A percentile compares a stretch with the other conserved stretches of the same genome.
Evolutionary conservation across 2,797 vertebrate species (phyloP).

Genomic region (Caiman crocodilus): DNA sequence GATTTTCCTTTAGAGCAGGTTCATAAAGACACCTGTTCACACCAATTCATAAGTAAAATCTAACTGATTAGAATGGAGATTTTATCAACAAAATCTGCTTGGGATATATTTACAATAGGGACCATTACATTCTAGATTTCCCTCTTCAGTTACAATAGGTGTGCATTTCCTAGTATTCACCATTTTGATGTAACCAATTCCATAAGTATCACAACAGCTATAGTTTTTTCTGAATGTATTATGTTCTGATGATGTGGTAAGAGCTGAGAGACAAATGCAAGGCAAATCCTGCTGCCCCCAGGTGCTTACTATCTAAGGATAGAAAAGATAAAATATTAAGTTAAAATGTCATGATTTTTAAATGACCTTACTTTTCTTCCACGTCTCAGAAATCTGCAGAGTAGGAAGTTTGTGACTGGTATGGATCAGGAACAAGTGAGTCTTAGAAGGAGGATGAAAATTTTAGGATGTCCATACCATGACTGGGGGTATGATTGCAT

Average conservation of each 20-base stretch:
- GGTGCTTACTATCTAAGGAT: neutral
- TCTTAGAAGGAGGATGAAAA: neutral
- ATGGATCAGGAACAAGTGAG: neutral
- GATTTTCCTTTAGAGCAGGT: neutral
- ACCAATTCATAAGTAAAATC: neutral
- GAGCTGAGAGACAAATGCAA: neutral
- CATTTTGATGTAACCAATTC: neutral
- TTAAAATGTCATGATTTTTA: neutral
- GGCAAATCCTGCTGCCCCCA: neutral
- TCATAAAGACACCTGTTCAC: neutral
- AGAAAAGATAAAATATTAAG: neutral
- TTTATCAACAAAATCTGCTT: neutral
- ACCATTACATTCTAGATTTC: neutral
- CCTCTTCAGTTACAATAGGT: neutral
- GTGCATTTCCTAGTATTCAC: neutral
- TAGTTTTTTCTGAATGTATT: neutral
- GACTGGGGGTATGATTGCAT: neutral
- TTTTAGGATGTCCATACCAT: neutral
- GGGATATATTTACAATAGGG: neutral
- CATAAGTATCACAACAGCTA: neutral
- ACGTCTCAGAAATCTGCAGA: neutral
- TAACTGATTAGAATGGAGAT: neutral
- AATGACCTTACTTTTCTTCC: neutral
- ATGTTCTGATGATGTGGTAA: rapidly evolving
- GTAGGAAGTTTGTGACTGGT: neutral